These are phyloP conservation scores for Tretioscincus oriximinensis DNA, from an alignment of 2,113 vertebrate genomes.

Conservation along the genomic window DNA sequence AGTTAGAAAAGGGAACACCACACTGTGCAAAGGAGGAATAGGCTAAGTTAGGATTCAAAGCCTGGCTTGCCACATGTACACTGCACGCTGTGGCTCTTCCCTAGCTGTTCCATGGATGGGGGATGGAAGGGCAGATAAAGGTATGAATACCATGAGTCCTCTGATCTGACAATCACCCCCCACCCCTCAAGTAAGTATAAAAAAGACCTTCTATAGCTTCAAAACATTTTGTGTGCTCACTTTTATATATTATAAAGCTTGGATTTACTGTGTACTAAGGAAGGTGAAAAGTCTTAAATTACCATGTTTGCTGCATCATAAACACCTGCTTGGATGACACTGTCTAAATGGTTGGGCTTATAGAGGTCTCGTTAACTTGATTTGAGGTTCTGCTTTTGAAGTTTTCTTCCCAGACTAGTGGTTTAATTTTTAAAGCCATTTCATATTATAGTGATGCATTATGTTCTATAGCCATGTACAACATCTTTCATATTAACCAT, in stretches of 20 bases:
- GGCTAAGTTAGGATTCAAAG: no score
- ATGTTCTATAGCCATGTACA: background rate
- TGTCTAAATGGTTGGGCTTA: slow-evolving; percentile 20
- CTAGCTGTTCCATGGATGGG: no score
- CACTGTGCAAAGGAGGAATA: no score
- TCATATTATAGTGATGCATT: background rate
- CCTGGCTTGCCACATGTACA: no score
- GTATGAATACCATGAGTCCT: no score
- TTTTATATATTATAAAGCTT: slow-evolving; percentile 22
- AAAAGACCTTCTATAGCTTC: background rate
- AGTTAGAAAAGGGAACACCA: no score
- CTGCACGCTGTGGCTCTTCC: no score
- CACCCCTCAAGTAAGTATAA: no score
- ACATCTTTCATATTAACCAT: background rate
- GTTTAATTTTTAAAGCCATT: background rate
- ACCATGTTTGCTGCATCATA: background rate
- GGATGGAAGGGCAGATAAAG: no score
- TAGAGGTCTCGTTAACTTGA: background rate
- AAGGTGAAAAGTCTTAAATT: slow-evolving; percentile 19
- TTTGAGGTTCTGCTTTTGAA: background rate
- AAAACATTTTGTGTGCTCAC: background rate
- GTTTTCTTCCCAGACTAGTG: slow-evolving; percentile 4
- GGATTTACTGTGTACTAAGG: slow-evolving; percentile 8
- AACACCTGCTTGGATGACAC: background rate
- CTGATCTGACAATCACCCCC: no score